Evolutionary conservation across 2,797 vertebrate species (phyloP), one percentile per base, ranked within the genome.

Genomic region (Fistularia tabacaria): DNA sequence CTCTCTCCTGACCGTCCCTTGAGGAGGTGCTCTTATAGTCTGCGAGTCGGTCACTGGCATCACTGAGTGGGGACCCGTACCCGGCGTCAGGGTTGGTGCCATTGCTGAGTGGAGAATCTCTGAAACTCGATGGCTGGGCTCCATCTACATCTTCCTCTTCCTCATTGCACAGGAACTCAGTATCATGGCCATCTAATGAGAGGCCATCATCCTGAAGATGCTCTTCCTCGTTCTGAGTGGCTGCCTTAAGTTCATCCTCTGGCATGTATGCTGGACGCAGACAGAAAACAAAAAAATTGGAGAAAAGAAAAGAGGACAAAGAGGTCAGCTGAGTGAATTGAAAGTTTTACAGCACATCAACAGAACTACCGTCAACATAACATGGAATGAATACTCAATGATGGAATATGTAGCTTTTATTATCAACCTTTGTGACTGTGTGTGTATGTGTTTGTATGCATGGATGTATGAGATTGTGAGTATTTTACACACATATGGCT

Each of bases 241-340:
- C 90, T 68, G 93, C 94, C 91, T 99, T 98, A 88, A 98, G 78
- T 88, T 99, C 96, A 59, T 99, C 97, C 86, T 97, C 97, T 62
- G 96, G 96, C 92, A 96, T 93, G 76, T 98, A 99, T 70, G 96
- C 97, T 99, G 86, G 60, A 85, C 80, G 92, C 89, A 71, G 89
- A 94, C 86, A 50, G 38, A 54, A 67, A 58, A 76, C 45, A 76
- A 77, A 77, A 50, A 25, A 25, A 25, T 38, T 9, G 53, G 48
- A 37, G 47, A 38, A 45, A 36, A 57, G 90, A 70, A 64, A 85
- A 77, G 71, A 68, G 53, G 57, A 59, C 84, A 73, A 82, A 82
- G 76, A 76, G 82, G 82, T 86, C 80, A 85, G 77, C 62, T 76
- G 56, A 61, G 71, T 76, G 69, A 80, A 86, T 85, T 85, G 70